Percentiles rank a stretch among this genome's conserved stretches.
Evolutionary conservation across 1,140 invertebrate genomes (phyloP).

Genomic region (Drosophila rufa): DNA sequence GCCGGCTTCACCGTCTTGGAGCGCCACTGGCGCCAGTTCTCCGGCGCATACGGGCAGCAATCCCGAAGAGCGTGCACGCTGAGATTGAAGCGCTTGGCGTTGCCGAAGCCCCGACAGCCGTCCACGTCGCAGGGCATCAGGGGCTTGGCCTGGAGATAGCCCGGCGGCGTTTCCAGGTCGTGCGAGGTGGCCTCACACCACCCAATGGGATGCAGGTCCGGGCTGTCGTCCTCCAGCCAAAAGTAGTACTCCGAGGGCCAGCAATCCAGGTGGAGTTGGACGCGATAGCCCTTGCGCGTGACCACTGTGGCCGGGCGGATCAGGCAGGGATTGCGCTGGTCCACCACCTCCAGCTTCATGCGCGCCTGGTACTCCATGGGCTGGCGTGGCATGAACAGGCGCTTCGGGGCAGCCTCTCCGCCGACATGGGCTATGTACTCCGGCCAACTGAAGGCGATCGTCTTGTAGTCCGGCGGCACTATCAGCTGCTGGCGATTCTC

Average conservation of each 20-base stretch:
- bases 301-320: constrained; percentile 94
- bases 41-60: constrained; percentile 92
- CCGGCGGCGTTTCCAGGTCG: constrained; percentile 92
- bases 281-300: constrained; percentile 91
- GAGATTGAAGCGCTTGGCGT: constrained; percentile 91
- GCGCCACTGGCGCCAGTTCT: constrained; percentile 82
- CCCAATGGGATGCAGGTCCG: constrained; percentile 95
- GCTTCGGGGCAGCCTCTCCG: constrained; percentile 91
- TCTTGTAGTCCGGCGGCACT: constrained; percentile 91
- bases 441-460: constrained; percentile 93
- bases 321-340: constrained; percentile 90
- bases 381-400: constrained; percentile 92
- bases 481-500: constrained; percentile 91
- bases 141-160: constrained; percentile 46
- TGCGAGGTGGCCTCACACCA: constrained; percentile 96
- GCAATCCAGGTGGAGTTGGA: constrained; percentile 96
- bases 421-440: constrained; percentile 91
- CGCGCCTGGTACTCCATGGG: constrained; percentile 93
- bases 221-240: constrained; percentile 96
- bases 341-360: constrained; percentile 96
- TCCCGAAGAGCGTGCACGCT: constrained; percentile 91
- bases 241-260: constrained; percentile 94
- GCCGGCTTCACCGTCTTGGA: constrained; percentile 71
- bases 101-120: constrained; percentile 93
- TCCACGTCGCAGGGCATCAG: constrained; percentile 88